Evolutionary conservation across 2,888 invertebrate species (phyloP).

Genomic region (Dasypogon diadema): DNA sequence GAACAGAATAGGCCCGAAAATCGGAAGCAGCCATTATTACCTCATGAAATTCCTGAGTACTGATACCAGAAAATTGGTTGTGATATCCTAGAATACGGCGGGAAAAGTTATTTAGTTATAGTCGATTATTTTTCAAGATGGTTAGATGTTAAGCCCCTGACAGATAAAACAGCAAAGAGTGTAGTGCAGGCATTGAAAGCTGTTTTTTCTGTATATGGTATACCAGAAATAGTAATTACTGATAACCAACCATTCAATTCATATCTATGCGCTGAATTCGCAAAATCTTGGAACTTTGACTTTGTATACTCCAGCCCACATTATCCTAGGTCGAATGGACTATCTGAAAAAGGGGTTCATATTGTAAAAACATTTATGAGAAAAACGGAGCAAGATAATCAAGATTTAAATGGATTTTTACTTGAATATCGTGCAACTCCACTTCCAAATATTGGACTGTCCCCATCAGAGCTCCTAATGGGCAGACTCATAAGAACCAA

Average conservation of each 20-base stretch:
- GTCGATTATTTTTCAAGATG: neutral
- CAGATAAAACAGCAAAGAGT: neutral
- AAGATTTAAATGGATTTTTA: neutral
- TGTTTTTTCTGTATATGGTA: neutral
- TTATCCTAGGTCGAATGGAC: constrained; percentile 6
- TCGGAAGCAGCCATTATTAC: neutral
- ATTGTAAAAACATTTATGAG: neutral
- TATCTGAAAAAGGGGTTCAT: neutral
- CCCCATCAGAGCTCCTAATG: neutral
- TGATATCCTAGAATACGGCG: neutral
- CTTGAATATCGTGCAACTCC: neutral
- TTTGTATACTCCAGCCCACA: neutral
- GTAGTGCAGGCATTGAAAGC: neutral
- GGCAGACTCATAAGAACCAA: no score
- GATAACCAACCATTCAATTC: neutral
- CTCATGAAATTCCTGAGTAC: neutral
- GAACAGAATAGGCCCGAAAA: neutral
- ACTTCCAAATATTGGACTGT: neutral
- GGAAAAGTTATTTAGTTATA: neutral
- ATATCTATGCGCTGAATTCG: neutral
- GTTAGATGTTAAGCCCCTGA: neutral
- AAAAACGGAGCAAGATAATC: neutral
- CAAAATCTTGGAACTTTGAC: neutral
- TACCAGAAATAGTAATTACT: neutral
- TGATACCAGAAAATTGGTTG: neutral